Base-by-base conservation (phyloP, 2,797 vertebrate species). In the Graptemys geographica region DNA sequence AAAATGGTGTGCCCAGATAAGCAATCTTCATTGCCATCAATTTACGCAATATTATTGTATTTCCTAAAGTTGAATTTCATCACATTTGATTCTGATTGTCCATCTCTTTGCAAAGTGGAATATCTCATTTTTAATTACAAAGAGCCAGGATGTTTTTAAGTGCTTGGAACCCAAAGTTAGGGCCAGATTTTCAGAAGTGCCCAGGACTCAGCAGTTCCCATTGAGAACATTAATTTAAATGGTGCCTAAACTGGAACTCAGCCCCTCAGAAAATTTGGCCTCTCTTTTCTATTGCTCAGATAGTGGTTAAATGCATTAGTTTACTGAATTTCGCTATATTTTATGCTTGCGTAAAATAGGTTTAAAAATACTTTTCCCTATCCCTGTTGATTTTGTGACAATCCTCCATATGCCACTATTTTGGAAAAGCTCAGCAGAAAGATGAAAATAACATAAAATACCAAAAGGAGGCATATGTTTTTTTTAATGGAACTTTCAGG, bases 401-500 rank as follows among this genome's bases (percentile, higher is more conserved):
- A 96, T 95, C 41, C 16, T 86, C 88, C 94, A 84, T 96, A 96
- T 97, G 96, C 83, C 94, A 92, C 88, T 78, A 93, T 95, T 95
- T 96, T 96, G 93, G 83, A 79, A 96, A 97, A 96, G 93, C 25
- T 85, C 12, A 33, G 65, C 62, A 55, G 21, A 96, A 76, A 80
- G 84, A 95, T 94, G 89, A 92, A 97, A 97, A 47, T 49, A 47
- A 28, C 44, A 76, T 44, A 78, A 78, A 78, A 96, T 96, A 95
- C 94, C 92, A 92, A 95, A 72, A 91, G 84, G 44, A 91, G 89
- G 82, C 96, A 94, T 97, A 97, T 95, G 94, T 81, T 96, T 97
- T 97, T 49, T 78, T 31, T 41, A 11, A 86, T 86, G 83, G 94
- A 96, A 96, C 78, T 96, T 97, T 96, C 86, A 74, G 84, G 91